Conservation (phyloP, 64 coral and sea anemone genomes). For the Actinia equina region DNA sequence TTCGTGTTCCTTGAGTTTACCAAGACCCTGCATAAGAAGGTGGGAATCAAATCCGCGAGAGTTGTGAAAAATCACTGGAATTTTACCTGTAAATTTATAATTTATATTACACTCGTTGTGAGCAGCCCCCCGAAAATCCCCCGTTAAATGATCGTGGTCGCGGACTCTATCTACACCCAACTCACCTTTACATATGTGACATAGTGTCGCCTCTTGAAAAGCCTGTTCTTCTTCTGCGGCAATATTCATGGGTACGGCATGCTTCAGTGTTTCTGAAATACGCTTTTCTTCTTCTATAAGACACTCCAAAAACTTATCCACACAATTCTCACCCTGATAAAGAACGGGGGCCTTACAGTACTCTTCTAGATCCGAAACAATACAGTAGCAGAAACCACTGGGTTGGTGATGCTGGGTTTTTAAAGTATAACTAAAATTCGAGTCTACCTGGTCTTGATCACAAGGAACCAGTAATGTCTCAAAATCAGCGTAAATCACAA, state of each 20-base stretch:
- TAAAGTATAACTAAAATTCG: not conserved
- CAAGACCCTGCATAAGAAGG: slow-evolving; percentile 20
- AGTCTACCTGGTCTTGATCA: not conserved
- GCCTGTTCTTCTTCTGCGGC: not conserved
- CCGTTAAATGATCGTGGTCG: slow-evolving; percentile 19
- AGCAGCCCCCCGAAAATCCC: slow-evolving; percentile 16
- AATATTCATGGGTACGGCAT: slow-evolving; percentile 24
- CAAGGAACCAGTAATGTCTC: not conserved
- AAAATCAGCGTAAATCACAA: slow-evolving; percentile 19
- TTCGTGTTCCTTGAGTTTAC: not conserved
- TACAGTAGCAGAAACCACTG: not conserved
- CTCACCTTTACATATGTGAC: not conserved
- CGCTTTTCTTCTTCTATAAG: slow-evolving; percentile 27
- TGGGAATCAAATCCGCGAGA: not conserved
- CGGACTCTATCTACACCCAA: not conserved
- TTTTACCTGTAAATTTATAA: not conserved
- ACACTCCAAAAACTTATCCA: slow-evolving; percentile 33
- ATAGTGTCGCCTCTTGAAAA: not conserved
- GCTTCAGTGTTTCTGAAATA: slow-evolving; percentile 3
- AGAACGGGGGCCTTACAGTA: not conserved
- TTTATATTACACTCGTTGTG: slow-evolving; percentile 28
- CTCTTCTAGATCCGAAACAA: not conserved
- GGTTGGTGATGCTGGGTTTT: not conserved
- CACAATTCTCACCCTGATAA: slow-evolving; percentile 40
- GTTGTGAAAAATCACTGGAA: slow-evolving; percentile 24